Conservation (phyloP, 2,113 vertebrate genomes). For the Phylloscopus whistleri region DNA sequence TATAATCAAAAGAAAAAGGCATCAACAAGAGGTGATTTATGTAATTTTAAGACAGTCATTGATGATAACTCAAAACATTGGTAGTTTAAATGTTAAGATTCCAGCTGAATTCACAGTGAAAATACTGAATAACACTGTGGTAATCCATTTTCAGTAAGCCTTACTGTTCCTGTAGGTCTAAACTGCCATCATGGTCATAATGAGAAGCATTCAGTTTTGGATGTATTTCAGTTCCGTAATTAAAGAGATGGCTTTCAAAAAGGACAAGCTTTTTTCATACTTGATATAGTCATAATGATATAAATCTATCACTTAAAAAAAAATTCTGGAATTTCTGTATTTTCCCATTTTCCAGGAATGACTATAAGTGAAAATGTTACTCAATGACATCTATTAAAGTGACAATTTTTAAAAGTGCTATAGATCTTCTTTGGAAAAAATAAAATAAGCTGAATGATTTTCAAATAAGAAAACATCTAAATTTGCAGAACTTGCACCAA, state of each 20-base stretch:
- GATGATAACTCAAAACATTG: background rate
- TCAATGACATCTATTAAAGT: background rate
- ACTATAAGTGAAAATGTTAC: background rate
- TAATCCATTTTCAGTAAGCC: background rate
- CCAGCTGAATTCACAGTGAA: background rate
- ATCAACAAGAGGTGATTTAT: background rate
- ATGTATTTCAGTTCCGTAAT: background rate
- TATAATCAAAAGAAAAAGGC: background rate
- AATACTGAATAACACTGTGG: background rate
- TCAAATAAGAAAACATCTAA: background rate
- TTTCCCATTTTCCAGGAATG: background rate
- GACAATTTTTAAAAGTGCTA: background rate
- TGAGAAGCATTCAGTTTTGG: background rate
- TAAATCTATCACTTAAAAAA: background rate
- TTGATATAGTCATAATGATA: background rate
- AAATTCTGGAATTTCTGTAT: background rate
- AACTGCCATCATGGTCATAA: background rate
- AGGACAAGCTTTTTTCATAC: background rate
- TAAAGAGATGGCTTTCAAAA: background rate
- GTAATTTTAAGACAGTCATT: background rate
- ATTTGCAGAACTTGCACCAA: background rate
- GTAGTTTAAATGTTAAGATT: background rate
- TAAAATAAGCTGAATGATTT: background rate
- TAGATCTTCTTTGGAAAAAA: background rate
- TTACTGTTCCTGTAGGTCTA: background rate